These are phyloP conservation scores for Ochotona curzoniae DNA, from an alignment of 2,113 vertebrate species.

Conservation along the genomic window DNA sequence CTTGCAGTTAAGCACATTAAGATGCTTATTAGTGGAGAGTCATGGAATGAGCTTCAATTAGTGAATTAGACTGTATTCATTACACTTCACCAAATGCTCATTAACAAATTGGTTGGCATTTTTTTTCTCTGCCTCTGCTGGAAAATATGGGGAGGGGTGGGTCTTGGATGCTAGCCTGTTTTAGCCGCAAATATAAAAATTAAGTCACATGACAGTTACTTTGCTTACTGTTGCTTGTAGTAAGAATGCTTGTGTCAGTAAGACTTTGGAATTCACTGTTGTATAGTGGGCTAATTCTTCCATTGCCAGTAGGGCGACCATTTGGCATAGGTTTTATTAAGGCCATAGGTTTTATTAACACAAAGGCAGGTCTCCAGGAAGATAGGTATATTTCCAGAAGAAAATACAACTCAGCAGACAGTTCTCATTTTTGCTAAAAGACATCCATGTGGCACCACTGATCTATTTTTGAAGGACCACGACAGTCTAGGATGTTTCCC, in stretches of 20 bases:
- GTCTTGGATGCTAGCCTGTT: not conserved
- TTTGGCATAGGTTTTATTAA: not conserved
- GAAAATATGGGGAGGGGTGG: not conserved
- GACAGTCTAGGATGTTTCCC: not conserved
- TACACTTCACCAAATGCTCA: conserved; percentile 82
- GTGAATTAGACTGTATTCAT: conserved; percentile 83
- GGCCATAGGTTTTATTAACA: not conserved
- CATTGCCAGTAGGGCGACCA: not conserved
- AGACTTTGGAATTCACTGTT: not conserved
- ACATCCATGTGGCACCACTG: not conserved
- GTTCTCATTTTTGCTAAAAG: not conserved
- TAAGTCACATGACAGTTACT: not conserved
- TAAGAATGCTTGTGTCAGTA: not conserved
- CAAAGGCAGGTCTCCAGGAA: not conserved
- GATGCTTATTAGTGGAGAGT: conserved; percentile 82
- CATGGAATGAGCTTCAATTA: conserved; percentile 82
- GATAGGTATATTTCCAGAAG: not conserved
- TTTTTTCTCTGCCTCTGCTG: conserved; percentile 40
- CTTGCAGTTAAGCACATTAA: conserved; percentile 81
- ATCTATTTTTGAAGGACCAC: not conserved
- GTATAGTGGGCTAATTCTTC: not conserved
- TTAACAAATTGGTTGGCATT: conserved; percentile 79
- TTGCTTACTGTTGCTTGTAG: conserved; percentile 39
- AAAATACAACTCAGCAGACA: not conserved
- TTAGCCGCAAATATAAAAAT: conserved; percentile 62